phyloP scores from a whole-genome alignment of 2,888 invertebrate genomes.

The Hydroisotoma schaefferi region DNA sequence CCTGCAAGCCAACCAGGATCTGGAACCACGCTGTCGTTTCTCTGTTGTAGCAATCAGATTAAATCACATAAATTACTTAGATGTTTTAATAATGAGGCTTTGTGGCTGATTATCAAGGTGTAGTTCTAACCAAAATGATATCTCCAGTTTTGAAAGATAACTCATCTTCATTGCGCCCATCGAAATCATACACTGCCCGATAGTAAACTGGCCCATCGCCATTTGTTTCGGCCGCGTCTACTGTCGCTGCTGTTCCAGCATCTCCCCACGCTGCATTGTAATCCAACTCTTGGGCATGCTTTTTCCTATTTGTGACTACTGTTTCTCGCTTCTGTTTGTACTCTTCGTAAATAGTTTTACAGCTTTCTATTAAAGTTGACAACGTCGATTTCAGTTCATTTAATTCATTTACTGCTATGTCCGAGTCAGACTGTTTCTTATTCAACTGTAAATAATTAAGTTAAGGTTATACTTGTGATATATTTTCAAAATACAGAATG shows the following conservation, averaged over 20 bases:
- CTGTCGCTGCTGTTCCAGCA: conserved; percentile 52
- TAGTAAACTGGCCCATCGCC: conserved; percentile 57
- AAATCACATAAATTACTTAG: conserved; percentile 48
- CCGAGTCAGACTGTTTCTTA: conserved; percentile 57
- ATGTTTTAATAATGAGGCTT: conserved; percentile 10
- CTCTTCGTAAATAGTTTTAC: conserved; percentile 49
- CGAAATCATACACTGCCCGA: conserved; percentile 90
- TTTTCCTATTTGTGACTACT: conserved; percentile 47
- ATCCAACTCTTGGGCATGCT: conserved; percentile 48
- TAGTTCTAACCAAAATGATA: conserved; percentile 67
- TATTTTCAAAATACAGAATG: neutral
- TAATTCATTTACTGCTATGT: conserved; percentile 42
- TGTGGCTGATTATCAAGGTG: conserved; percentile 4
- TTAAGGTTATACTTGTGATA: neutral
- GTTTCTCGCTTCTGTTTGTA: conserved; percentile 49
- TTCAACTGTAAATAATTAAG: conserved; percentile 52
- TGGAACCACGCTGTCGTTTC: conserved; percentile 54
- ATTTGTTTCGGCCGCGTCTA: conserved; percentile 50
- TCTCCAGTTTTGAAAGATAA: conserved; percentile 91
- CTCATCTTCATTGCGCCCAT: conserved; percentile 86
- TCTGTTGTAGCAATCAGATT: conserved; percentile 22
- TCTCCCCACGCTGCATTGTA: conserved; percentile 62
- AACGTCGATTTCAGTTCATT: conserved; percentile 46
- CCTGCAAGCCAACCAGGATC: conserved; percentile 99
- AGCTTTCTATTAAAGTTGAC: conserved; percentile 48